A percentile compares a stretch with the other conserved stretches of the same genome.
phyloP scores from a whole-genome alignment of 2,888 invertebrate genomes.

The Plusia festucae region DNA sequence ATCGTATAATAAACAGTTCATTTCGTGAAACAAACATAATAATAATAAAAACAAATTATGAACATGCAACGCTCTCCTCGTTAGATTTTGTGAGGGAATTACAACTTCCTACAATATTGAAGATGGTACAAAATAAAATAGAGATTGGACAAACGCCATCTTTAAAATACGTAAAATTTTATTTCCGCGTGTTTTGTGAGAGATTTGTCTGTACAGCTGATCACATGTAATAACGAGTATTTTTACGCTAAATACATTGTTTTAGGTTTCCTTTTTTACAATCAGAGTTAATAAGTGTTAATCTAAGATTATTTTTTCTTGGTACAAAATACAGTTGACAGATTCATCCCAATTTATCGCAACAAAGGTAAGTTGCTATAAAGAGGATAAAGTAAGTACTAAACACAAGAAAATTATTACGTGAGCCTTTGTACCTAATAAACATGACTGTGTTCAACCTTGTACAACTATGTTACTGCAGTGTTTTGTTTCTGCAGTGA shows the following conservation, averaged over 20 bases:
- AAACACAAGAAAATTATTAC: not conserved
- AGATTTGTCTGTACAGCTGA: slow-evolving; percentile 15
- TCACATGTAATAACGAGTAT: slow-evolving; percentile 13
- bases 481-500: not conserved
- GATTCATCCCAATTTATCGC: not conserved
- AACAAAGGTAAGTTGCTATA: slow-evolving; percentile 1
- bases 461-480: not conserved
- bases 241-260: not conserved
- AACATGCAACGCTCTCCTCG: not conserved
- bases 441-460: slow-evolving; percentile 2
- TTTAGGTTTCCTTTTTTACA: no score
- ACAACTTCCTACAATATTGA: slow-evolving; percentile 18
- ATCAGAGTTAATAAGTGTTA: no score
- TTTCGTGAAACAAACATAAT: not conserved
- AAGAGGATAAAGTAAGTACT: not conserved
- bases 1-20: not conserved
- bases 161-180: slow-evolving; percentile 37
- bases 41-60: not conserved
- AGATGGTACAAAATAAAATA: slow-evolving; percentile 38
- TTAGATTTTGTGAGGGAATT: slow-evolving; percentile 15
- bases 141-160: slow-evolving; percentile 52
- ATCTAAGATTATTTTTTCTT: no score
- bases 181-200: slow-evolving; percentile 41
- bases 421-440: not conserved
- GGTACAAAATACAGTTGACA: no score